Evolutionary conservation across 2,888 invertebrate species (phyloP).

Genomic region (Pherbina coryleti): DNA sequence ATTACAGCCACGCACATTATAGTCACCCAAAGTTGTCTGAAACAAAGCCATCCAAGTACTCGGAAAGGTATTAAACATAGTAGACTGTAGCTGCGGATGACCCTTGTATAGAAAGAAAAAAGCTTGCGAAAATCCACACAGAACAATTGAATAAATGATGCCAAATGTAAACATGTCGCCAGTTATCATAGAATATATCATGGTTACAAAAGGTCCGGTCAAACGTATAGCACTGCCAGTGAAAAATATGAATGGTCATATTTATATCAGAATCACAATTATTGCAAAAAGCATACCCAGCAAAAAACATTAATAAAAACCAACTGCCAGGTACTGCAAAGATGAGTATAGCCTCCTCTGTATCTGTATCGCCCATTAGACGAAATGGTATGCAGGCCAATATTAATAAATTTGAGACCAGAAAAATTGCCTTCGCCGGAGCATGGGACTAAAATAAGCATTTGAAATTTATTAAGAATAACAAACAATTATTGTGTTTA

Average conservation of each 20-base stretch:
- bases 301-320: constrained; percentile 98
- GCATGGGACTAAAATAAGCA: constrained; percentile 80
- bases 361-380: constrained; percentile 77
- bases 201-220: constrained; percentile 98
- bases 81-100: constrained; percentile 83
- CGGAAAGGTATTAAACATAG: constrained; percentile 86
- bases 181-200: constrained; percentile 99
- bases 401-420: constrained; percentile 90
- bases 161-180: constrained; percentile 99
- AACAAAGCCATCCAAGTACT: constrained; percentile 98
- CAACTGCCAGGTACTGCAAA: constrained; percentile 96
- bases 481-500: neutral
- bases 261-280: neutral
- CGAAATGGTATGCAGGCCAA: constrained; percentile 91
- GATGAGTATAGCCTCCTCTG: constrained; percentile 92
- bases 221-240: constrained; percentile 85
- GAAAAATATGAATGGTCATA: neutral
- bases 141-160: constrained; percentile 94
- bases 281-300: constrained; percentile 78
- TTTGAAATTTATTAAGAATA: constrained; percentile 33
- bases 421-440: constrained; percentile 94
- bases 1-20: constrained; percentile 82
- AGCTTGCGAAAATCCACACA: constrained; percentile 96
- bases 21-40: constrained; percentile 97
- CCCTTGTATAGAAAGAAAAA: constrained; percentile 95